Evolutionary conservation across 2,113 vertebrate species (phyloP), one percentile per base, ranked within the genome.

Genomic region (Fulica atra): DNA sequence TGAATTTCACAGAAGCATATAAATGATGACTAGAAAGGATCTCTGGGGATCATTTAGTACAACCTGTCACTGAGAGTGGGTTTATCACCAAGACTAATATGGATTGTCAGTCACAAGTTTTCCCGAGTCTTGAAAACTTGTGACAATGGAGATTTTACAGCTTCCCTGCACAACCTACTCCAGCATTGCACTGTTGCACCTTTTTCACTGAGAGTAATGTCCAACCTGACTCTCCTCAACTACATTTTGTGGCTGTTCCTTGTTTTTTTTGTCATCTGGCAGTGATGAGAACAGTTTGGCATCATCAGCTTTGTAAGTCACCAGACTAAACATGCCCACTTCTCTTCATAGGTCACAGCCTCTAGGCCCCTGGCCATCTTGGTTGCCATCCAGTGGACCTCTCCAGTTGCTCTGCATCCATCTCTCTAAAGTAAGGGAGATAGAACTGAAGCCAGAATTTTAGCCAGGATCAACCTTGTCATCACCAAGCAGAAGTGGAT

Each of bases 81-180:
- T 61, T 35, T 82, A 38, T 48, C 50, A 80, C n/a, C 21, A 71
- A 8, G 9, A 16, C 20, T 66, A 54, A 92, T 5, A 2, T 25
- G 5, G 13, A 23, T 48, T 70, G 36, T 50, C n/a, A 79, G 40
- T 31, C 65, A 81, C 0, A 0, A 6, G 11, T 78, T 56, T 85
- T 31, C 40, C 29, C 0, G 0, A 81, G 21, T 28, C n/a, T 59
- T 81, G 19, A 68, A 85, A 92, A 46, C 20, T 57, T 63, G 51
- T 40, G 35, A 36, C 17, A 69, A 5, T 2, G 7, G 21, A 71
- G 4, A 74, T 85, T 81, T 87, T 60, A 70, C 29, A 50, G 11
- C 11, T 80, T 59, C 23, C 24, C 26, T 59, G n/a, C 24, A 68
- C 18, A 82, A 19, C 10, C 1, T 73, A 9, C 63, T 82, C 35